These are phyloP conservation scores for Mizuhopecten yessoensis DNA, from an alignment of 1,140 invertebrate genomes.

Conservation along the genomic window DNA sequence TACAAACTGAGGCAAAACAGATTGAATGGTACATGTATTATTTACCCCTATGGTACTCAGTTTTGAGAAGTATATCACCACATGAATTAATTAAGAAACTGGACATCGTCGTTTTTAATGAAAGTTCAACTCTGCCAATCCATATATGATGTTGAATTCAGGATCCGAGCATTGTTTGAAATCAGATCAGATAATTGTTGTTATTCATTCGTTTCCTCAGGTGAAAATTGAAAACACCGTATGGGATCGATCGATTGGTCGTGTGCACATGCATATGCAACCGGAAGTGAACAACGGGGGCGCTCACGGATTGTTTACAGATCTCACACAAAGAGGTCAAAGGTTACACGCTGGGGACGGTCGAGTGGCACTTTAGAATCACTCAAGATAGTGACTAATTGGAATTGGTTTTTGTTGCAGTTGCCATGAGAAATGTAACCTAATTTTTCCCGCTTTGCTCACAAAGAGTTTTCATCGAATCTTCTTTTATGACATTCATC, in stretches of 20 bases:
- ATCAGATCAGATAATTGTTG: background rate
- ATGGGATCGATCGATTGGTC: background rate
- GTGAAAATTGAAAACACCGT: background rate
- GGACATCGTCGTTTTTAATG: background rate
- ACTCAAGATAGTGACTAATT: background rate
- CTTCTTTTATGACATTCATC: background rate
- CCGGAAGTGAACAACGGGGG: background rate
- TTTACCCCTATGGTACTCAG: too few relatives aligned
- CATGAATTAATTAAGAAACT: too few relatives aligned
- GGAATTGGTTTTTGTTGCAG: conserved; percentile 6
- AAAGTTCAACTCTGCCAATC: background rate
- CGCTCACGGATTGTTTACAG: background rate
- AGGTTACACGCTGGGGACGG: background rate
- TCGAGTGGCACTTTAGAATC: background rate
- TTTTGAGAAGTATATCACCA: too few relatives aligned
- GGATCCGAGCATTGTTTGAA: background rate
- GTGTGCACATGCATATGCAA: background rate
- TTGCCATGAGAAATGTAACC: background rate
- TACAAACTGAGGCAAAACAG: background rate
- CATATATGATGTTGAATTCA: background rate
- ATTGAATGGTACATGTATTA: too few relatives aligned
- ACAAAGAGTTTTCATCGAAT: background rate
- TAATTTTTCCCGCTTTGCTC: background rate
- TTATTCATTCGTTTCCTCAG: background rate
- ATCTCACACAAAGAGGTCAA: background rate